Conservation (phyloP, 2,797 vertebrate species). For the Catharus ustulatus region DNA sequence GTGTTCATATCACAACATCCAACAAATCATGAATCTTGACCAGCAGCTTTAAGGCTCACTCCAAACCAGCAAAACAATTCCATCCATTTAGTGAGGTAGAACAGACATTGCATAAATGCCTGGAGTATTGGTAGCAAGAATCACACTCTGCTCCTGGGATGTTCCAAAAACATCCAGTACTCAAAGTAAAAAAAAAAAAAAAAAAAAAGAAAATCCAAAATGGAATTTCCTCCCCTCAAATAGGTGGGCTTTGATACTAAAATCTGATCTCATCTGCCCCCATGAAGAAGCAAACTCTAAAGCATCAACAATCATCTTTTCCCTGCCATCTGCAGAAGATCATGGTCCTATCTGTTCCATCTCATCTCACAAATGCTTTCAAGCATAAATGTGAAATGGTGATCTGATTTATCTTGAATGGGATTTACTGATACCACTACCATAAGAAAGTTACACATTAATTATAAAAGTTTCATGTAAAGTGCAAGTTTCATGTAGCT, state of each 20-base stretch:
- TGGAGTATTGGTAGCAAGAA: not conserved
- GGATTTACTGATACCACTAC: not conserved
- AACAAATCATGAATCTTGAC: not conserved
- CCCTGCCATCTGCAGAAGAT: not conserved
- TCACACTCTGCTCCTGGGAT: not conserved
- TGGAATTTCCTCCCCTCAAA: not conserved
- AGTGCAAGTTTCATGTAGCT: not conserved
- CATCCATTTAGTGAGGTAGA: not conserved
- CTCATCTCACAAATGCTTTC: not conserved
- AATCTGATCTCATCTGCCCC: not conserved
- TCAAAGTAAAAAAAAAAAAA: not conserved
- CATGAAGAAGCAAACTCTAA: not conserved
- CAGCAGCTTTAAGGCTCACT: not conserved
- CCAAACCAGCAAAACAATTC: not conserved
- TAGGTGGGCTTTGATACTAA: not conserved
- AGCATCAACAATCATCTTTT: not conserved
- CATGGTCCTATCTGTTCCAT: not conserved
- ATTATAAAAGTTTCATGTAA: not conserved
- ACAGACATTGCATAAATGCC: not conserved
- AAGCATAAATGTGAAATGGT: not conserved
- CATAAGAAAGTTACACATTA: rapidly evolving
- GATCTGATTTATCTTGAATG: not conserved
- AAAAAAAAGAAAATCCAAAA: not conserved
- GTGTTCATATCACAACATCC: not conserved
- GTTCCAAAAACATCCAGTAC: not conserved